Evolutionary conservation across 2,797 vertebrate genomes (phyloP).

Genomic region (Babyrousa celebensis): DNA sequence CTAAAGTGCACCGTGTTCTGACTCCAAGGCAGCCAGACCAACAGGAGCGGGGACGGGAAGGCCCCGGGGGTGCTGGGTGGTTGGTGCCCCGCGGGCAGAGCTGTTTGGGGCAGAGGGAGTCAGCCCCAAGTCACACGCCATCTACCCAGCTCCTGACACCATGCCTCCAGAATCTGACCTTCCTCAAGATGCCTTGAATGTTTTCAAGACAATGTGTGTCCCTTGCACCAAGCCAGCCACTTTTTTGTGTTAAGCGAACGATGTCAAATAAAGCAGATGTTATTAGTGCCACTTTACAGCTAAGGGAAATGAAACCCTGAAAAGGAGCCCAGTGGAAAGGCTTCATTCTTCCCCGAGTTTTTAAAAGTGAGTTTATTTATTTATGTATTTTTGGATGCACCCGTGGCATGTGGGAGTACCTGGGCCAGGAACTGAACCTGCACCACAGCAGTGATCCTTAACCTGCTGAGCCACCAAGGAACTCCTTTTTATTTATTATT

Average conservation of each 20-base stretch:
- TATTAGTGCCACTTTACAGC: background rate
- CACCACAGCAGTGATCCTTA: no score
- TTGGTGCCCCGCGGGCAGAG: background rate
- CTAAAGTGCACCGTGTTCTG: slow-evolving; percentile 80
- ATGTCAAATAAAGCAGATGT: background rate
- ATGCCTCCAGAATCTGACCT: background rate
- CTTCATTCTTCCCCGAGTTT: background rate
- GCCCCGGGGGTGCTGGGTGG: fast-evolving
- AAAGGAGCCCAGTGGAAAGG: background rate
- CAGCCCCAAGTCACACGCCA: background rate
- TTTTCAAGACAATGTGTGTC: background rate
- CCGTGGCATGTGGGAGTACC: no score
- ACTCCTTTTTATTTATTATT: no score
- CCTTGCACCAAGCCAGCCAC: background rate
- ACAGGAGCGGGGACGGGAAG: background rate
- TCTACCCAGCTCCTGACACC: background rate
- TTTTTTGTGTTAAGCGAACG: background rate
- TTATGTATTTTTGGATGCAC: no score
- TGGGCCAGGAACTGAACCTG: no score
- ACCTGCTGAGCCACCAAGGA: no score
- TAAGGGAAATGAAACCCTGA: background rate
- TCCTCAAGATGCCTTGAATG: background rate
- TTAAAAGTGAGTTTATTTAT: no score
- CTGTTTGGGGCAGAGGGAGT: background rate
- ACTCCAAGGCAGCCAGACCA: slow-evolving; percentile 68